Evolutionary conservation across 2,797 vertebrate species (phyloP), one percentile per base, ranked within the genome.

Genomic region (Rhinella marina): DNA sequence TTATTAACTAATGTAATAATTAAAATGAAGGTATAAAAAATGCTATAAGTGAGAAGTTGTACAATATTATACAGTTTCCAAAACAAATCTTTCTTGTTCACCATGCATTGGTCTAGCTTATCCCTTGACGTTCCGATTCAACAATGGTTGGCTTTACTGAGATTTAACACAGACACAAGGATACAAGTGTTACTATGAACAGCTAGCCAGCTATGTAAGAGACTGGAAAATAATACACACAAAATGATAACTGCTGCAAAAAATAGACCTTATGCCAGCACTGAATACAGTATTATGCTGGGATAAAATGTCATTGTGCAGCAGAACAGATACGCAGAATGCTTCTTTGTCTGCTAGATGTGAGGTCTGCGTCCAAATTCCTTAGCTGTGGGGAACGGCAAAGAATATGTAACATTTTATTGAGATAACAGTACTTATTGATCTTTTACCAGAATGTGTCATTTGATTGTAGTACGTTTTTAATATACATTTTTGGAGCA

Each of bases 241-340:
- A 82, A 89, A 86, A 86, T 85, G 50, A 84, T 88, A 85, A 88
- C 83, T 88, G 52, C 59, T 86, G 84, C 80, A 17, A 86, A 76
- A 86, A 86, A 88, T 81, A 86, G 84, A 77, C 78, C 61, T 81
- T 77, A 70, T 64, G 52, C 72, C 29, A 82, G 76, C 54, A 82
- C 68, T 86, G 88, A 86, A 89, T 89, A 77, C 85, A 82, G 84
- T 70, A 86, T 86, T 86, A 89, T 89, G 32, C 50, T 78, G 72
- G 54, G 25, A 89, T 89, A 83, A 86, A 89, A 86, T 89, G 83
- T 29, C 84, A 89, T 86, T 86, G 88, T 89, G 79, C 80, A 86
- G 50, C 57, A 70, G 17, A 73, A 81, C 29, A 89, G 84, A 78
- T 81, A 89, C 59, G 79, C 66, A 89, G 88, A 89, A 89, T 89